Percentiles rank a stretch among this genome's conserved stretches.
These are phyloP conservation scores for Synodontis membranacea DNA, from an alignment of 2,113 vertebrate genomes.

Conservation along the genomic window DNA sequence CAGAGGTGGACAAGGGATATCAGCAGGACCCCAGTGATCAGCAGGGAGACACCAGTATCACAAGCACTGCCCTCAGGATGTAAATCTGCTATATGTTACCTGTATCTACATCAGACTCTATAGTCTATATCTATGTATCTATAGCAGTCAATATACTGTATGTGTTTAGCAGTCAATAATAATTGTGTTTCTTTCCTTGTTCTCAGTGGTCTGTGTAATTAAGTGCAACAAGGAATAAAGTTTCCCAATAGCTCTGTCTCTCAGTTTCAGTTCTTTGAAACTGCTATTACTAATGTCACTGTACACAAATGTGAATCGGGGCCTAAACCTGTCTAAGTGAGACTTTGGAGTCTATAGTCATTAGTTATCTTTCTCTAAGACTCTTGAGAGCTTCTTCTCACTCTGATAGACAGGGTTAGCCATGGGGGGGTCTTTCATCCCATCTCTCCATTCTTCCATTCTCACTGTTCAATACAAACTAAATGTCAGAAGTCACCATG, in stretches of 20 bases:
- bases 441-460: slow-evolving; percentile 9
- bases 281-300: not conserved
- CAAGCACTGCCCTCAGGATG: not conserved
- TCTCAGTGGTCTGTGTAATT: not conserved
- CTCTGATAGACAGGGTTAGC: slow-evolving; percentile 52
- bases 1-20: slow-evolving; percentile 55
- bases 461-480: slow-evolving; percentile 12
- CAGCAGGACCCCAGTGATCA: slow-evolving; percentile 34
- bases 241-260: not conserved
- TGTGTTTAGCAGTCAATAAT: not conserved
- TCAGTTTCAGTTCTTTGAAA: not conserved
- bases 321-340: slow-evolving; percentile 7
- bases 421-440: slow-evolving; percentile 50
- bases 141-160: not conserved
- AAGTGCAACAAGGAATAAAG: not conserved
- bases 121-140: too few species aligned
- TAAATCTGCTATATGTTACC: not conserved
- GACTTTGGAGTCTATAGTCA: not conserved
- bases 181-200: not conserved
- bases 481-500: not conserved
- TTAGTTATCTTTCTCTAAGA: slow-evolving; percentile 2
- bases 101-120: not conserved
- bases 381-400: slow-evolving; percentile 17
- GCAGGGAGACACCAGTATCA: not conserved
- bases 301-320: not conserved